Conservation (phyloP, 1,140 invertebrate species). For the Dendrolimus kikuchii region DNA sequence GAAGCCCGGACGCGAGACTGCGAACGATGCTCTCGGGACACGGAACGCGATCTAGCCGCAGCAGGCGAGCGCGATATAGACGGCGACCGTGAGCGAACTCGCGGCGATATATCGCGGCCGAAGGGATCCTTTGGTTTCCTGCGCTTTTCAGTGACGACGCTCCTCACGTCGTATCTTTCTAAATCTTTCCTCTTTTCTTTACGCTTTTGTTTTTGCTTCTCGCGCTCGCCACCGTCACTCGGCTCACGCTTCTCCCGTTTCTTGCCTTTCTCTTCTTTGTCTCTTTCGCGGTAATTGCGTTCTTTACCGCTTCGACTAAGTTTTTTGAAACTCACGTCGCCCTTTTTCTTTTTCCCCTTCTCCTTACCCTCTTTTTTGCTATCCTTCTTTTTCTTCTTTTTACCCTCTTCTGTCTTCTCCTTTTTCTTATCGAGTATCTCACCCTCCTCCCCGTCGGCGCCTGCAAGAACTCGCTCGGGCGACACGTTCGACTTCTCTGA, state of each 20-base stretch:
- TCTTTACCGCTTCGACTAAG: slow-evolving; percentile 85
- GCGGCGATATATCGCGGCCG: slow-evolving; percentile 79
- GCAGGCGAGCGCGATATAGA: too few species aligned
- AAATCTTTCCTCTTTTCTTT: slow-evolving; percentile 85
- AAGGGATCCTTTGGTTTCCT: slow-evolving; percentile 83
- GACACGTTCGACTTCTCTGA: slow-evolving; percentile 41
- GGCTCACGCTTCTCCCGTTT: slow-evolving; percentile 38
- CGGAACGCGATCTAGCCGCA: too few species aligned
- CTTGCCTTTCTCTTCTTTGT: slow-evolving; percentile 51
- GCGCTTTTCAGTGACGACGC: slow-evolving; percentile 81
- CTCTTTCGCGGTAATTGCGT: slow-evolving; percentile 85
- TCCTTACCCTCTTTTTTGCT: slow-evolving; percentile 57
- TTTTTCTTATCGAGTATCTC: slow-evolving; percentile 76
- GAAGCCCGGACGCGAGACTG: too few species aligned
- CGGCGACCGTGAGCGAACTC: slow-evolving; percentile 30
- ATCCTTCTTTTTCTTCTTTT: slow-evolving; percentile 62
- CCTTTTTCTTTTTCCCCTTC: slow-evolving; percentile 50
- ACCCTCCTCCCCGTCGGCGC: slow-evolving; percentile 44
- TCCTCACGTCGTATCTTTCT: slow-evolving; percentile 86
- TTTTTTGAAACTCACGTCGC: slow-evolving; percentile 82
- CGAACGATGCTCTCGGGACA: too few species aligned
- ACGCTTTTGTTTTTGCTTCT: slow-evolving; percentile 60
- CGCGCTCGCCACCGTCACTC: slow-evolving; percentile 31
- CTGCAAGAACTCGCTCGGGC: slow-evolving; percentile 32
- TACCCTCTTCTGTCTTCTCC: slow-evolving; percentile 28